Evolutionary conservation across 2,113 vertebrate species (phyloP).

Genomic region (Hystrix brachyura): DNA sequence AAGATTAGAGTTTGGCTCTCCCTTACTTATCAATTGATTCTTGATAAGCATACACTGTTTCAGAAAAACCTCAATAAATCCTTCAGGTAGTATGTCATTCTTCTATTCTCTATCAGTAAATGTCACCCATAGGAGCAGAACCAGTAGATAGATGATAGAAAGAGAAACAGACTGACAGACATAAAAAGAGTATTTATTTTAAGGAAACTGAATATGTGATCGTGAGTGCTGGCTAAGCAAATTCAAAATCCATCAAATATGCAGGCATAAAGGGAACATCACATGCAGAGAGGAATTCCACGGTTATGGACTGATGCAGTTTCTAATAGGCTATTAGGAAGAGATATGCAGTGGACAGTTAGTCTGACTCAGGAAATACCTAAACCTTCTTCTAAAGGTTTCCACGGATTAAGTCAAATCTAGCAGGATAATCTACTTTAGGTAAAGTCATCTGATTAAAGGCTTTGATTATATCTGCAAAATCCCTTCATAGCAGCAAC

Average conservation of each 20-base stretch:
- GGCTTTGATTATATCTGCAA: neutral
- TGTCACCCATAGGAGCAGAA: neutral
- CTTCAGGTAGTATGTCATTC: neutral
- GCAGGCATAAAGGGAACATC: neutral
- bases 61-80: neutral
- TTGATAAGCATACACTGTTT: neutral
- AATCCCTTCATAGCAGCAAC: neutral
- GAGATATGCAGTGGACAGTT: neutral
- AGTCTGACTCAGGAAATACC: neutral
- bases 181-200: neutral
- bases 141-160: neutral
- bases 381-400: neutral
- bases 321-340: neutral
- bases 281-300: neutral
- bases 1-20: neutral
- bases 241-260: neutral
- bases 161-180: neutral
- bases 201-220: neutral
- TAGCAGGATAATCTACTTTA: neutral
- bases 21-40: neutral
- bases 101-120: neutral
- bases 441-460: neutral
- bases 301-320: neutral
- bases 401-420: neutral
- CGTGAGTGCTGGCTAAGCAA: neutral